Conservation (phyloP, 2,888 invertebrate genomes). For the Tenthredo amoena region DNA sequence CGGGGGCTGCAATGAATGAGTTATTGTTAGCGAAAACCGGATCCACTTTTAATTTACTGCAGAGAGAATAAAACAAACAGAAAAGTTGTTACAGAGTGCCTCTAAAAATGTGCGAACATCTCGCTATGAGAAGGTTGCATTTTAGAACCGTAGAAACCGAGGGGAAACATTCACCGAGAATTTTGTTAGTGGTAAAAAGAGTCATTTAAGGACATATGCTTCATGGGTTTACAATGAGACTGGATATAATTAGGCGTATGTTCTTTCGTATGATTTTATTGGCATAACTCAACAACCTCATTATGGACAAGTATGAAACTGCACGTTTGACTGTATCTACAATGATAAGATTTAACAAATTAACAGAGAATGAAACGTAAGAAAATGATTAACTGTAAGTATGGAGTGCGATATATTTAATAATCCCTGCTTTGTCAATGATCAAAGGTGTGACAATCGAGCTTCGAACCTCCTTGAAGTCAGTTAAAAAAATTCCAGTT, state of each 20-base stretch:
- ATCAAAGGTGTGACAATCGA: background rate
- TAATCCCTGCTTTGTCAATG: background rate
- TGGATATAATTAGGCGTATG: background rate
- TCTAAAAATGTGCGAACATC: background rate
- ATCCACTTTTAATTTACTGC: background rate
- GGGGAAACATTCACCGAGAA: background rate
- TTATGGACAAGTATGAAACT: slow-evolving; percentile 29
- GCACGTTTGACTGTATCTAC: slow-evolving; percentile 58
- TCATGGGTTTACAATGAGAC: background rate
- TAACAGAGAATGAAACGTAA: slow-evolving; percentile 32
- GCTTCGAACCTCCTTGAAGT: background rate
- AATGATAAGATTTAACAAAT: slow-evolving; percentile 32
- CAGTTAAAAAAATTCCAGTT: background rate
- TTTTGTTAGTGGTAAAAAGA: background rate
- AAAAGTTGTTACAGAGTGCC: background rate
- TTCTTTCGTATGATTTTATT: background rate
- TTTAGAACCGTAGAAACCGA: background rate
- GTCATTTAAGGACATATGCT: background rate
- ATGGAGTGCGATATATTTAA: background rate
- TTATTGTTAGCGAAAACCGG: background rate
- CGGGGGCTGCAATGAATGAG: background rate
- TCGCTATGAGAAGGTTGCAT: background rate
- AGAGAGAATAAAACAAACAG: background rate
- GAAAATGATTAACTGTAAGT: background rate
- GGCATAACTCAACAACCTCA: slow-evolving; percentile 24